These are phyloP conservation scores for Actinia equina DNA, from an alignment of 64 coral and sea anemone genomes.

Conservation along the genomic window DNA sequence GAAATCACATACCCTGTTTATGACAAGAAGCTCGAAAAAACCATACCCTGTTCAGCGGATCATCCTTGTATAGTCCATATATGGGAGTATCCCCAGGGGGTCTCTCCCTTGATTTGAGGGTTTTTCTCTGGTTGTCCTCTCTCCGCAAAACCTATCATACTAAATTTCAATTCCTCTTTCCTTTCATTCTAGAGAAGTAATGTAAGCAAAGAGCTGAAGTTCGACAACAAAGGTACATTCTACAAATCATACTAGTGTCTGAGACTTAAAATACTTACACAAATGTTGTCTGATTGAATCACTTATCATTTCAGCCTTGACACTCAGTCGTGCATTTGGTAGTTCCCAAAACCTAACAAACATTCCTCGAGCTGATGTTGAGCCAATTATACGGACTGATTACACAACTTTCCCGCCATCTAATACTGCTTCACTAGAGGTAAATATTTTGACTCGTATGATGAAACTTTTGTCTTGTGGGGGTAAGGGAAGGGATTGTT, in stretches of 20 bases:
- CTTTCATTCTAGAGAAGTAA: not conserved
- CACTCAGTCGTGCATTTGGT: slow-evolving; percentile 34
- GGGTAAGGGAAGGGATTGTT: not conserved
- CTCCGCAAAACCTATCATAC: not conserved
- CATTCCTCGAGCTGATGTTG: slow-evolving; percentile 70
- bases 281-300: not conserved
- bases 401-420: slow-evolving; percentile 38
- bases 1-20: no score
- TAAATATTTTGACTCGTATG: not conserved
- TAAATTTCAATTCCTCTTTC: not conserved
- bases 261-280: not conserved
- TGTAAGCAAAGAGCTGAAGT: slow-evolving; percentile 11
- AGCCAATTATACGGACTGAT: slow-evolving; percentile 79
- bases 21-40: no score
- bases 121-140: not conserved
- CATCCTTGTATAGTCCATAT: no score
- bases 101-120: no score
- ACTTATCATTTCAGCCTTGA: slow-evolving; percentile 32
- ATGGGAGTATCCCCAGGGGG: no score
- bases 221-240: slow-evolving; percentile 2
- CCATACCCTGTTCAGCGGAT: no score
- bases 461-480: not conserved
- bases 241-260: not conserved
- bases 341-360: slow-evolving; percentile 38
- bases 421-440: slow-evolving; percentile 70